Conservation (phyloP, 2,888 invertebrate genomes). For the Trichacis sp. region DNA sequence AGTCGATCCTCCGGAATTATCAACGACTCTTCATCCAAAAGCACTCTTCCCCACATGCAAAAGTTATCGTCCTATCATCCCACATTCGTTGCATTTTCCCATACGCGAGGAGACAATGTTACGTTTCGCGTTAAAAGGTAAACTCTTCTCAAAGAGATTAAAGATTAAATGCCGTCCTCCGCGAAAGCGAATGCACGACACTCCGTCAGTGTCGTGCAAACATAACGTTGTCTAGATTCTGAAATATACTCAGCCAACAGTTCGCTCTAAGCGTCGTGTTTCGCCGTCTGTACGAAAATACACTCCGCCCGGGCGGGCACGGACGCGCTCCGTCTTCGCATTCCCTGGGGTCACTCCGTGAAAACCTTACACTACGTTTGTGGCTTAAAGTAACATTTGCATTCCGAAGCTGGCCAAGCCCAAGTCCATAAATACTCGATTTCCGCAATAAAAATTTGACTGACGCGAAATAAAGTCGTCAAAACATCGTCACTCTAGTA, state of each 20-base stretch:
- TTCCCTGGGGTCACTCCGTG: constrained; percentile 35
- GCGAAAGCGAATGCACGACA: constrained; percentile 20
- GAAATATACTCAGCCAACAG: constrained; percentile 19
- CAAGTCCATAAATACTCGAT: no score
- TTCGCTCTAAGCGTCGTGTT: constrained; percentile 23
- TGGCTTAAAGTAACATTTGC: constrained; percentile 36
- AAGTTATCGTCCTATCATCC: no score
- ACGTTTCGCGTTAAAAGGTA: constrained; percentile 13
- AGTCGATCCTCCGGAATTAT: no score
- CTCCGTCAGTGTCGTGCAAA: constrained; percentile 26
- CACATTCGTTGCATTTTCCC: no score
- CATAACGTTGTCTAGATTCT: constrained; percentile 22
- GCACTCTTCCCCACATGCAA: no score
- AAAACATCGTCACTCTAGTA: no score
- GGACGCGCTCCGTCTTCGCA: constrained; percentile 28
- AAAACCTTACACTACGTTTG: constrained; percentile 4
- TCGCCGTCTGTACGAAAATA: constrained; percentile 41
- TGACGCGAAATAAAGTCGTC: no score
- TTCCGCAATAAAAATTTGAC: no score
- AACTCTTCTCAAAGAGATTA: constrained; percentile 19
- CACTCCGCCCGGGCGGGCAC: constrained; percentile 20
- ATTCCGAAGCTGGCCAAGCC: constrained; percentile 7
- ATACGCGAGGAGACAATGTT: constrained; percentile 8
- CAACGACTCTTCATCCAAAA: no score
- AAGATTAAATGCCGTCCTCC: constrained; percentile 27